Evolutionary conservation across 2,888 invertebrate genomes (phyloP).

Genomic region (Thymelicus lineola): DNA sequence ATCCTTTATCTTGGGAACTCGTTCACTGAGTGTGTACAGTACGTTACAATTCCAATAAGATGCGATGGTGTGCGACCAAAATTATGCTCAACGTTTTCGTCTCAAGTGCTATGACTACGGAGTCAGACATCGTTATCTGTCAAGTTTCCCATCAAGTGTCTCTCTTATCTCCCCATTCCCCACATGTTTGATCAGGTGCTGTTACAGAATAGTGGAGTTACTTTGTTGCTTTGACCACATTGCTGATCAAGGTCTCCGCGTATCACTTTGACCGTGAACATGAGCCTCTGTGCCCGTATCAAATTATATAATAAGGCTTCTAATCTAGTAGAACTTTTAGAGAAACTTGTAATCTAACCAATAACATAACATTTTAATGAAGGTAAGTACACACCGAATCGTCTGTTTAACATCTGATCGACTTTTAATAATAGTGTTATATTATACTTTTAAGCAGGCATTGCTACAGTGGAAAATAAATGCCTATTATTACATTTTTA

Average conservation of each 20-base stretch:
- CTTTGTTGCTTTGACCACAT: conserved; percentile 63
- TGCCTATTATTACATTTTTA: neutral
- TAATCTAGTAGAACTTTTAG: conserved; percentile 47
- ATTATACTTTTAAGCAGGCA: conserved; percentile 20
- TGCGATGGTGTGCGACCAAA: conserved; percentile 4
- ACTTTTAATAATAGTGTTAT: conserved; percentile 13
- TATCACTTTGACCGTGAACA: conserved; percentile 69
- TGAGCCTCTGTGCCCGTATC: conserved; percentile 54
- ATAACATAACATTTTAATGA: conserved; percentile 19
- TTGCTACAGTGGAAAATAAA: neutral
- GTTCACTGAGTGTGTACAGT: conserved; percentile 18
- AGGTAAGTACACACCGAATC: neutral
- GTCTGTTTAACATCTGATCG: conserved; percentile 8
- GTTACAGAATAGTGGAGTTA: conserved; percentile 48
- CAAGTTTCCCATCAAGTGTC: conserved; percentile 79
- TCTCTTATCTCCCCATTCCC: conserved; percentile 75
- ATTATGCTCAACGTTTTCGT: conserved; percentile 28
- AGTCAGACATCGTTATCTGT: conserved; percentile 75
- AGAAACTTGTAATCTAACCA: conserved; percentile 23
- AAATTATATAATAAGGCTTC: conserved; percentile 60
- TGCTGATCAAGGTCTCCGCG: conserved; percentile 65
- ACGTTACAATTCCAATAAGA: conserved; percentile 22
- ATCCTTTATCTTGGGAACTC: conserved; percentile 29
- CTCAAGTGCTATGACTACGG: conserved; percentile 57
- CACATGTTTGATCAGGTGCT: conserved; percentile 83